Conservation (phyloP, 2,113 vertebrate species). For the Antechinus flavipes region DNA sequence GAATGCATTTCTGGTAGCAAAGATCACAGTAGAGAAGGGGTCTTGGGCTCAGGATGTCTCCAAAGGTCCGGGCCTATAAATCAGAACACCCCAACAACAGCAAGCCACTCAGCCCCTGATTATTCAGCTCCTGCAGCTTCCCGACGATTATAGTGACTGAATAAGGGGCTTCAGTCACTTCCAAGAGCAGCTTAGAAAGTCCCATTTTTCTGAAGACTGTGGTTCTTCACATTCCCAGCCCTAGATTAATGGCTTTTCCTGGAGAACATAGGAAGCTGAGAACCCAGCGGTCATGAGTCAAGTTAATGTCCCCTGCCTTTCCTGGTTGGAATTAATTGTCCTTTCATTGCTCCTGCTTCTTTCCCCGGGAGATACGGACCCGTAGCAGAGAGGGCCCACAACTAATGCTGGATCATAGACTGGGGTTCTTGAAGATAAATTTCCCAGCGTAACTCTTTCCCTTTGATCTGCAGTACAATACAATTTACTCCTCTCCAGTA, state of each 20-base stretch:
- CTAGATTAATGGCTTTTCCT: background rate
- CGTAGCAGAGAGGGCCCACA: background rate
- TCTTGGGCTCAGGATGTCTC: background rate
- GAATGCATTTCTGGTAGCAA: background rate
- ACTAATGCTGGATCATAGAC: background rate
- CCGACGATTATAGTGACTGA: background rate
- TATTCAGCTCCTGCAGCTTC: background rate
- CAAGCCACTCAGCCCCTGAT: background rate
- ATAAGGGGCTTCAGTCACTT: background rate
- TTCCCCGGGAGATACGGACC: background rate
- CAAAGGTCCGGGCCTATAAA: background rate
- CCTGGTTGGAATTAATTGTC: background rate
- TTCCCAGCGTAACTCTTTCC: background rate
- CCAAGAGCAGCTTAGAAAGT: background rate
- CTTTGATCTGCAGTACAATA: background rate
- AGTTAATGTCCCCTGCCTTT: background rate
- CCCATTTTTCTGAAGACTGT: background rate
- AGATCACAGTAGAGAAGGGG: background rate
- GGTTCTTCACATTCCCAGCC: background rate
- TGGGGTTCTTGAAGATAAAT: background rate
- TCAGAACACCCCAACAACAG: background rate
- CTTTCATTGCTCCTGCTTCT: background rate
- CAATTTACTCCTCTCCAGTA: background rate
- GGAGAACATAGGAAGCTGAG: background rate
- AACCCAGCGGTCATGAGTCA: background rate